Base-by-base conservation (phyloP, 2,113 vertebrate species). In the Serilophus lunatus region DNA sequence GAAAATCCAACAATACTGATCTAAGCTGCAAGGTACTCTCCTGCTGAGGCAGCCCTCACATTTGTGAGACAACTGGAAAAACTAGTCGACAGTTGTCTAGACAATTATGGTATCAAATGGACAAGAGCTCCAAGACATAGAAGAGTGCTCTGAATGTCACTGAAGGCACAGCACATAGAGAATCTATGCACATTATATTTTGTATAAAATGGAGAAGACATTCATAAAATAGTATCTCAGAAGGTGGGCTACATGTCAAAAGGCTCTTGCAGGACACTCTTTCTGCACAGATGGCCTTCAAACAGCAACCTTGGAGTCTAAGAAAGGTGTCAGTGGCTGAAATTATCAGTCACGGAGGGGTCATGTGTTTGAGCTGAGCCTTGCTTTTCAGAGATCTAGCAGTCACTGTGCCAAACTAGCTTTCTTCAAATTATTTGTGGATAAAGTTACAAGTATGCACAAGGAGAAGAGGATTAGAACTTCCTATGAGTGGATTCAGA, bases 251-350 rank as follows among this genome's bases (percentile, higher is more conserved):
- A 2, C 13, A 50, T 65, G 24, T 63, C 60, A 44, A 49, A 45
- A 38, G 45, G 15, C 12, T 90, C 7, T 42, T 5, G 1, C 9
- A 8, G n/a, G 24, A 14, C 26, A 12, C 53, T 85, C n/a, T n/a
- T 71, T 59, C 50, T 49, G 23, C 76, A 53, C 10, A 28, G 29
- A 33, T 7, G 7, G 5, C 59, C 29, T 65, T 65, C 45, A 24
- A 1, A 18, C 3, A 61, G 66, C 70, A 82, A 40, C 57, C 29
- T 4, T 9, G 2, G 25, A 65, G n/a, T 2, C 0, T 28, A 77
- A 51, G 42, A 60, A 72, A 77, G 56, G 29, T 61, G 23, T 29
- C 35, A 63, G 42, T 26, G 40, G 54, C n/a, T 86, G 71, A 76
- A 76, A 23, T 40, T 47, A 60, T 23, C 28, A 5, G 28, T 50